Percentiles rank a stretch among this genome's conserved stretches.
Conservation (phyloP, 2,888 invertebrate genomes). For the Diarsia rubi region DNA sequence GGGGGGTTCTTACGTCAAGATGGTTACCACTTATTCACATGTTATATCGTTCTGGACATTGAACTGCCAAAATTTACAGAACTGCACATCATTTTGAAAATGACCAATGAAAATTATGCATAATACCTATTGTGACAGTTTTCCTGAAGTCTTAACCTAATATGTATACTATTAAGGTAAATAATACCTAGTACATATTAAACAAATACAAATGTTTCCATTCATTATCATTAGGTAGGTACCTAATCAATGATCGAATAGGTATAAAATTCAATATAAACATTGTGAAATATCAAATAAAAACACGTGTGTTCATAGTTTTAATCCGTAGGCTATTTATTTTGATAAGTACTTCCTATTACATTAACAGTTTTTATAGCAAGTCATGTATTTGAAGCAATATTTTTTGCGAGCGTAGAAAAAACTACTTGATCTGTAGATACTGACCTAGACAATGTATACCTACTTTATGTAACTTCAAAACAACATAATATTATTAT, state of each 20-base stretch:
- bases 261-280: not conserved
- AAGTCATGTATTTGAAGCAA: slow-evolving; percentile 4
- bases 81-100: too few species aligned
- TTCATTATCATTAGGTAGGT: slow-evolving; percentile 2
- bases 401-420: slow-evolving; percentile 27
- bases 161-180: not conserved
- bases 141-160: not conserved
- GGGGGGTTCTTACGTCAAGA: too few species aligned
- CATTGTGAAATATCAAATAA: slow-evolving; percentile 28
- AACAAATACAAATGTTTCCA: not conserved
- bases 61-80: too few species aligned
- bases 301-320: slow-evolving; percentile 5
- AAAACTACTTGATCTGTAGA: not conserved
- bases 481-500: slow-evolving; percentile 14
- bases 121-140: not conserved
- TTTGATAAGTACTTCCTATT: slow-evolving; percentile 24
- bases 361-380: slow-evolving; percentile 18
- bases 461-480: not conserved
- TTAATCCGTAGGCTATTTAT: slow-evolving; percentile 7
- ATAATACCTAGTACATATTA: not conserved
- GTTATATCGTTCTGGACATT: too few species aligned
- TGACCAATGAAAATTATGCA: too few species aligned
- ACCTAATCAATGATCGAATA: not conserved
- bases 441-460: slow-evolving; percentile 53
- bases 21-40: too few species aligned